Evolutionary conservation across 2,113 vertebrate species (phyloP).

Genomic region (Ramphastos sulfuratus): DNA sequence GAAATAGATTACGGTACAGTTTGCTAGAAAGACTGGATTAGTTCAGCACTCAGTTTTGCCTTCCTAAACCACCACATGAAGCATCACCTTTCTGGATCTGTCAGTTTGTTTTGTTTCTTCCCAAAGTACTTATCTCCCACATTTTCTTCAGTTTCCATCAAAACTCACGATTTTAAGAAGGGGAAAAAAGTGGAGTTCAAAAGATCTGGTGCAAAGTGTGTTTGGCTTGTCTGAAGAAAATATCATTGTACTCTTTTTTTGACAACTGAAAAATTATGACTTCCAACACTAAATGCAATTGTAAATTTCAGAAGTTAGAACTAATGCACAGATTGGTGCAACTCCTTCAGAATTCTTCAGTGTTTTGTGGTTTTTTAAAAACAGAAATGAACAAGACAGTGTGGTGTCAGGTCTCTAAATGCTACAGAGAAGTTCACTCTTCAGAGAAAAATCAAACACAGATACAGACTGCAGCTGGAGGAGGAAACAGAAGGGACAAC

Average conservation of each 20-base stretch:
- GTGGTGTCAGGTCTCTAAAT: not conserved
- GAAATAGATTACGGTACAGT: not conserved
- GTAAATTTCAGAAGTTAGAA: not conserved
- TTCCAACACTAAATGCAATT: not conserved
- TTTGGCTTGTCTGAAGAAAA: not conserved
- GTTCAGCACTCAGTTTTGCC: not conserved
- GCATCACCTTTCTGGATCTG: not conserved
- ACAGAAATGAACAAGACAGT: not conserved
- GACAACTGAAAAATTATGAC: not conserved
- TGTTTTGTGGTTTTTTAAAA: not conserved
- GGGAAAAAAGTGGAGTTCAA: not conserved
- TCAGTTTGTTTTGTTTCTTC: not conserved
- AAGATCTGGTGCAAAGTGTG: not conserved
- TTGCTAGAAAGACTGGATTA: not conserved
- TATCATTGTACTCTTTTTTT: not conserved
- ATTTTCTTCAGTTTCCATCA: not conserved
- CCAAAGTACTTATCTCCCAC: not conserved
- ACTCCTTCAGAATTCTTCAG: not conserved
- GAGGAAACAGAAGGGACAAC: conserved; percentile 57
- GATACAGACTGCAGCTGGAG: not conserved
- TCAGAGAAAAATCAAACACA: not conserved
- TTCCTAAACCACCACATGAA: not conserved
- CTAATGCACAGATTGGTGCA: not conserved
- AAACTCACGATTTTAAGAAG: not conserved
- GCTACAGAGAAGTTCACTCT: not conserved